Evolutionary conservation across 2,888 invertebrate species (phyloP), one percentile per base, ranked within the genome.

Genomic region (Apamea crenata): DNA sequence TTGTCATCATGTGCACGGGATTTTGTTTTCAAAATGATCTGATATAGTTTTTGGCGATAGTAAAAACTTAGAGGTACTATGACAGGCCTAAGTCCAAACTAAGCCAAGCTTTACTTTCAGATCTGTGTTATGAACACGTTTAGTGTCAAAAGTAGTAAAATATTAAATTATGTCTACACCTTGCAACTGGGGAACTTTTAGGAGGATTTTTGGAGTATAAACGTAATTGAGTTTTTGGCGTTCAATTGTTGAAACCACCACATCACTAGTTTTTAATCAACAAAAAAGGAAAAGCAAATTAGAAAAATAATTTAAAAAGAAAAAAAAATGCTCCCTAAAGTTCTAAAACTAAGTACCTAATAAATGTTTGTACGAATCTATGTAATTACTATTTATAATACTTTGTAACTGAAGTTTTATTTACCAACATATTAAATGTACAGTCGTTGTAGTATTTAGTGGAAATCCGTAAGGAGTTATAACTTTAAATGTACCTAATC

Each of bases 51-150:
- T 40, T 40, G 40, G 40, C 40, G 40, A 40, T 7, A 40, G n/a
- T 59, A 77, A 66, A 84, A 77, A 81, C 40, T 36, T 83, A 66
- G 80, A 68, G 71, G 76, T 86, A 86, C 69, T 84, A 78, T 40
- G 63, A 87, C 88, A 87, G 94, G 94, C 94, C 93, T 94, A 93
- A 92, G 89, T 90, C 90, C 84, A 81, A 90, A 84, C 76, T 87
- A 90, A 94, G 93, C 92, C 82, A 92, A 94, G 93, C 94, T 94
- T 93, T 90, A 91, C 68, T 82, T 84, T 77, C 81, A 77, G 74
- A 84, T 84, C 76, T 88, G 93, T 93, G 93, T 94, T 93, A 85
- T 82, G 87, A 93, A 94, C 94, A 93, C 93, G 72, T 77, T 18
- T 86, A 87, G 81, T 87, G 88, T 89, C 92, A 92, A 93, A 93